Base-by-base conservation (phyloP, 2,797 vertebrate species). In the Hydrophis major region DNA sequence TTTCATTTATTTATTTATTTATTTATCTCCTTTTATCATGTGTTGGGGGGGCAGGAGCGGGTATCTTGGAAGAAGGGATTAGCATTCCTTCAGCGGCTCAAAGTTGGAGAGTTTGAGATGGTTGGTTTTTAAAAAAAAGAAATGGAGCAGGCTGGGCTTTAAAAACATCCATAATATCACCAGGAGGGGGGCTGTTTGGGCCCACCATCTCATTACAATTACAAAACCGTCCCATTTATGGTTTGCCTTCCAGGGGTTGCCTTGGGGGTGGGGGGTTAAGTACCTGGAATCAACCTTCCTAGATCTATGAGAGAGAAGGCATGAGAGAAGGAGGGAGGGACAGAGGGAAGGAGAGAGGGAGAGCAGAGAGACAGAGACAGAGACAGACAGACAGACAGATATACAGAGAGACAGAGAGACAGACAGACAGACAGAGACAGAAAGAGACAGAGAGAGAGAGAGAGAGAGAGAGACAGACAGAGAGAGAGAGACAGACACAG, bases 301-400 rank as follows among this genome's bases (percentile, higher is more conserved):
- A 28, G 53, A 27, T 6, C 10, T n/a, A 32, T 32, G 87, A 4
- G 20, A 20, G 56, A 22, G 28, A 13, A 3, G n/a, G 11, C 1
- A 2, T 11, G 57, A 1, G 57, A 5, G 57, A 5, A 16, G 12
- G 63, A 66, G 12, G 8, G 63, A n/a, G 11, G 12, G 27, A 63
- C 6, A 60, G 59, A 60, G 6, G 22, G 59, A 25, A 22, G 22
- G 6, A 60, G 25, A 27, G 25, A 27, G 60, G 3, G 25, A 27
- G 2, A 11, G 10, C 50, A 50, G 50, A 50, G 8, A 50, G 8
- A 50, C 50, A 50, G 7, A 50, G 1, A 37, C 37, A 37, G 2
- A 37, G 2, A 37, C 2, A 37, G 1, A 57, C 0, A 37, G 0
- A 14, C 0, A 87, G 27, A 53, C 8, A 53, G 50, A 50, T 8